phyloP scores from a whole-genome alignment of 1,140 invertebrate species.

The Drosophila persimilis region DNA sequence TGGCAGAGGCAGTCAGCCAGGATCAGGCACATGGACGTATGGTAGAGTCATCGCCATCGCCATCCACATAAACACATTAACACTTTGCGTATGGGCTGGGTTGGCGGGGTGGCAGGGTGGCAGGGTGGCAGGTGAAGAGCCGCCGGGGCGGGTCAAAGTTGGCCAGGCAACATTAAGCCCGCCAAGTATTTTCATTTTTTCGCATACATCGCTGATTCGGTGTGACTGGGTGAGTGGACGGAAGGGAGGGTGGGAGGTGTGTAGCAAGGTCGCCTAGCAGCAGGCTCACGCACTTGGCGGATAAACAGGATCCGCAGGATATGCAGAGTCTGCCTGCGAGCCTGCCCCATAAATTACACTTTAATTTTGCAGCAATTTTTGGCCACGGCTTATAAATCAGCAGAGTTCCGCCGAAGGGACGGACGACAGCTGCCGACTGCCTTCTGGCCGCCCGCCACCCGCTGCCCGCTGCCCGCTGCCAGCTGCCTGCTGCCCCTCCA shows the following conservation, averaged over 20 bases:
- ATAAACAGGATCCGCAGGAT: constrained; percentile 63
- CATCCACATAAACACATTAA: constrained; percentile 77
- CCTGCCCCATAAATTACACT: constrained; percentile 76
- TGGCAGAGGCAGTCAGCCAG: not conserved
- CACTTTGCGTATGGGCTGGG: constrained; percentile 58
- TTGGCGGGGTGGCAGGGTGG: not conserved
- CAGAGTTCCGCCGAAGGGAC: constrained; percentile 33
- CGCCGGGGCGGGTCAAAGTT: constrained; percentile 58
- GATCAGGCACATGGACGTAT: constrained; percentile 34
- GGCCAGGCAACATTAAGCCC: constrained; percentile 70
- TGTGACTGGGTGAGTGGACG: not conserved
- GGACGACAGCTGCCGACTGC: constrained; percentile 30
- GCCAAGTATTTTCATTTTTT: constrained; percentile 59
- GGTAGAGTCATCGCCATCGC: constrained; percentile 47
- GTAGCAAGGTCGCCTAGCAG: constrained; percentile 41
- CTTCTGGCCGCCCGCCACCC: constrained; percentile 29
- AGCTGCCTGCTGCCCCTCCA: constrained; percentile 10
- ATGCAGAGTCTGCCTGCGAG: constrained; percentile 26
- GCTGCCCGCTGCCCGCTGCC: no score
- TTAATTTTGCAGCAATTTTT: constrained; percentile 80
- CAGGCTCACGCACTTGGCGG: constrained; percentile 56
- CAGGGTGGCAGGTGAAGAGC: constrained; percentile 53
- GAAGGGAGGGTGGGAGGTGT: not conserved
- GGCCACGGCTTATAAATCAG: constrained; percentile 79
- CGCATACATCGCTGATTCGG: constrained; percentile 43